Percentiles rank a stretch among this genome's conserved stretches.
Evolutionary conservation across 2,113 vertebrate species (phyloP).

Genomic region (Ciconia stormi): DNA sequence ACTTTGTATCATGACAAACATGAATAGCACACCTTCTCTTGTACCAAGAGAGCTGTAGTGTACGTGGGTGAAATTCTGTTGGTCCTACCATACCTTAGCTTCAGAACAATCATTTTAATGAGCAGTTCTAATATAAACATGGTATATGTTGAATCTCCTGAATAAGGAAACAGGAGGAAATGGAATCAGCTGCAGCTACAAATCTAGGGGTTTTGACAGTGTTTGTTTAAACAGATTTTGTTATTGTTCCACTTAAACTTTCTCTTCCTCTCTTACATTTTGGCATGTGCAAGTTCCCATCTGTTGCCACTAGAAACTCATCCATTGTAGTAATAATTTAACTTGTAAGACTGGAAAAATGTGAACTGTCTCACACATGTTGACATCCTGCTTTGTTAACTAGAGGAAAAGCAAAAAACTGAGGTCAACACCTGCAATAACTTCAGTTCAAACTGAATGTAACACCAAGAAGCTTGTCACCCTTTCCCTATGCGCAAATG

Average conservation of each 20-base stretch:
- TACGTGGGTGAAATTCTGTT: neutral
- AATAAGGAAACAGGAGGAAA: conserved; percentile 35
- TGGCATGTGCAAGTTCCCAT: conserved; percentile 49
- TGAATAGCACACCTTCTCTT: neutral
- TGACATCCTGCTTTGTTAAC: conserved; percentile 62
- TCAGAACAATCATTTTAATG: neutral
- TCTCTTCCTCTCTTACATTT: conserved; percentile 64
- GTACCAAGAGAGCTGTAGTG: neutral
- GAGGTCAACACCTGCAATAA: conserved; percentile 36
- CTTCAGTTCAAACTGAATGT: neutral
- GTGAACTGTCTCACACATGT: conserved; percentile 6
- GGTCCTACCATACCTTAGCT: neutral
- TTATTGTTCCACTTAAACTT: conserved; percentile 63
- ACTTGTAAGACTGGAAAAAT: conserved; percentile 60
- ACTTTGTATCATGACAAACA: neutral
- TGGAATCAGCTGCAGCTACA: conserved; percentile 44
- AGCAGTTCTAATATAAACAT: neutral
- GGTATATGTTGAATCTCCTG: neutral
- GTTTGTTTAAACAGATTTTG: conserved; percentile 58
- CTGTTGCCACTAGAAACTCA: conserved; percentile 62
- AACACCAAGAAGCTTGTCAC: neutral
- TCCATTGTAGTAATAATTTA: conserved; percentile 48
- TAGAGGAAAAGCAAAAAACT: conserved; percentile 8
- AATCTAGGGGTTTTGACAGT: conserved; percentile 13
- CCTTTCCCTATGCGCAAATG: neutral